Conservation (phyloP, 2,888 invertebrate genomes). For the Homarus gammarus region DNA sequence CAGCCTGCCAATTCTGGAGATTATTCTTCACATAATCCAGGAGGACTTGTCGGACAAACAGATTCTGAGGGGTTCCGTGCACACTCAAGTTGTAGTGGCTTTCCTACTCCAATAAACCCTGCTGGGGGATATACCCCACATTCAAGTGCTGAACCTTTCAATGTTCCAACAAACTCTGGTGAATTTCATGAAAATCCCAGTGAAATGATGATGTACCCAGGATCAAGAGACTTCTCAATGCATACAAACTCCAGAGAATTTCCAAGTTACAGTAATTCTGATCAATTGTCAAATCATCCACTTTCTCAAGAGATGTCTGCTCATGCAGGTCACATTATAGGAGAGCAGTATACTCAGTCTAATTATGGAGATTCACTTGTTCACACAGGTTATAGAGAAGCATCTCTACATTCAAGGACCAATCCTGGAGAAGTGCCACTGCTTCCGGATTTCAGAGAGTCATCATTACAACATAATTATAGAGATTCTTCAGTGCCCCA, state of each 20-base stretch:
- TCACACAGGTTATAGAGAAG: conserved; percentile 39
- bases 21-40: conserved; percentile 44
- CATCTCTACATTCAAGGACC: conserved; percentile 18
- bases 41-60: conserved; percentile 32
- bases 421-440: conserved; percentile 41
- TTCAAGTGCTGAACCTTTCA: conserved; percentile 38
- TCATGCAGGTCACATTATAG: conserved; percentile 24
- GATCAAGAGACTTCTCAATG: conserved; percentile 53
- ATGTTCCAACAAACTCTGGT: conserved; percentile 25
- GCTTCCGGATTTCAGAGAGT: conserved; percentile 49
- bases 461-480: conserved; percentile 33
- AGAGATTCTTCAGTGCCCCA: conserved; percentile 38
- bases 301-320: conserved; percentile 36
- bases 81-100: conserved; percentile 35
- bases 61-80: conserved; percentile 29
- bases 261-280: conserved; percentile 33
- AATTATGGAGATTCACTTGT: conserved; percentile 48
- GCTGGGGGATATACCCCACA: conserved; percentile 43
- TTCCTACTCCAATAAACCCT: conserved; percentile 34
- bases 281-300: conserved; percentile 36
- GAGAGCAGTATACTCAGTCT: conserved; percentile 37
- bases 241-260: conserved; percentile 49
- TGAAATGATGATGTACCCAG: conserved; percentile 39
- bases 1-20: conserved; percentile 40
- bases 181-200: conserved; percentile 47